These are phyloP conservation scores for Podarcis muralis DNA, from an alignment of 2,113 vertebrate genomes.

Conservation along the genomic window DNA sequence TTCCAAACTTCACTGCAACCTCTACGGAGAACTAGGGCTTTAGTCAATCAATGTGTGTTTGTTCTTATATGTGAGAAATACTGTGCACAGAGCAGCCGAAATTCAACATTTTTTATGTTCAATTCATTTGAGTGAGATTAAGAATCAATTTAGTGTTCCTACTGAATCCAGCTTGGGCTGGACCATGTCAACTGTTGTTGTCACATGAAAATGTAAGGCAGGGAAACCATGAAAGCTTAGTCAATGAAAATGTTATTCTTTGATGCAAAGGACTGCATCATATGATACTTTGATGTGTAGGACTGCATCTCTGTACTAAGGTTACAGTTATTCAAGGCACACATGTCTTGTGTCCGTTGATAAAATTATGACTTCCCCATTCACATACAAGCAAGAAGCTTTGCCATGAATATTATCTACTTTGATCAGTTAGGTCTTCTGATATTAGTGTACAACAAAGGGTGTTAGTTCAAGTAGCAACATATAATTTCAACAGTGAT, in stretches of 20 bases:
- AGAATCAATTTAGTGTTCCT: neutral
- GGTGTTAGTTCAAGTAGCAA: no score
- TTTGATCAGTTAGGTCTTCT: no score
- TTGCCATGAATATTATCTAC: no score
- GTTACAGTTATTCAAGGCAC: neutral
- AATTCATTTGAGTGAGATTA: neutral
- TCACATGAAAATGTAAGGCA: conserved; percentile 6
- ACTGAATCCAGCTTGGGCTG: neutral
- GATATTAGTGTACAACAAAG: no score
- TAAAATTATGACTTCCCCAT: neutral
- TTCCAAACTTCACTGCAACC: no score
- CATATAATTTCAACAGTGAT: no score
- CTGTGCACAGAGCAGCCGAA: no score
- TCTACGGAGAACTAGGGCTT: no score
- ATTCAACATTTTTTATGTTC: neutral
- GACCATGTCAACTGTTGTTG: neutral
- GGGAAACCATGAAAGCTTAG: neutral
- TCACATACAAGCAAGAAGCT: no score
- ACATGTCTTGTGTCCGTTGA: neutral
- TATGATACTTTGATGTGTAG: neutral
- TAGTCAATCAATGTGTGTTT: neutral
- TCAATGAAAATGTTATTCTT: neutral
- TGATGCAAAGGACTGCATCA: neutral
- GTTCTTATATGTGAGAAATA: no score
- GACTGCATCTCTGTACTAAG: neutral